Percentiles rank a stretch among this genome's conserved stretches.
Evolutionary conservation across 2,113 vertebrate genomes (phyloP).

Genomic region (Suricata suricatta): DNA sequence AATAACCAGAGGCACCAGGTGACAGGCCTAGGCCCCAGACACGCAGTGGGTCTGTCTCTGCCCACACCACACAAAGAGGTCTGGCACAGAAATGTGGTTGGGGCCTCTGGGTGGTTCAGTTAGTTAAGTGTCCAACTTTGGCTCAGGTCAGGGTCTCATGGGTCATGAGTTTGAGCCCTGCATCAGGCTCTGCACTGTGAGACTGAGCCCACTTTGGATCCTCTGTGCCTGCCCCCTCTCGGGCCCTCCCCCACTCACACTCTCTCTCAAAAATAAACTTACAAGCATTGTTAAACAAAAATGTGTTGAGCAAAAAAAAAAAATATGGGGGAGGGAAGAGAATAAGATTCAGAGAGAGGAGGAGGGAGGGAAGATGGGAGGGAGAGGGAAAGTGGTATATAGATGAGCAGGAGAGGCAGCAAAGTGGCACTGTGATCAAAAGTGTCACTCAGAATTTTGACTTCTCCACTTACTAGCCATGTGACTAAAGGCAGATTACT

Average conservation of each 20-base stretch:
- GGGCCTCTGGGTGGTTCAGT: too few species aligned
- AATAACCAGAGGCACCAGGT: not conserved
- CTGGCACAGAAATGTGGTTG: not conserved
- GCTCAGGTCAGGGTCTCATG: too few species aligned
- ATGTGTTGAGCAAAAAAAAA: not conserved
- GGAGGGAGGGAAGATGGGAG: not conserved
- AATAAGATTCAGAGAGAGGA: not conserved
- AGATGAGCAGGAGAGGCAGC: not conserved
- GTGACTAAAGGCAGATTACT: not conserved
- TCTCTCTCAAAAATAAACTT: too few species aligned
- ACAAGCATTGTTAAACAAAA: not conserved
- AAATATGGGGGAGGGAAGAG: not conserved
- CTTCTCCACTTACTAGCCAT: not conserved
- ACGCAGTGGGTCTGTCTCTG: not conserved
- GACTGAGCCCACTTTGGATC: too few species aligned
- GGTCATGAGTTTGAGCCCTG: too few species aligned
- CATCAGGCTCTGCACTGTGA: too few species aligned
- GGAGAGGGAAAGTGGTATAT: fast-evolving
- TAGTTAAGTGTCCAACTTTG: too few species aligned
- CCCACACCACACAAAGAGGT: not conserved
- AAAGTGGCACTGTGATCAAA: not conserved
- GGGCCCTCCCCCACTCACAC: too few species aligned
- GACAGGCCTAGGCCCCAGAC: not conserved
- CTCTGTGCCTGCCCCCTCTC: too few species aligned
- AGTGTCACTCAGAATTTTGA: not conserved